Base-by-base conservation (phyloP, 2,113 vertebrate species). In the Micronisus gabar region DNA sequence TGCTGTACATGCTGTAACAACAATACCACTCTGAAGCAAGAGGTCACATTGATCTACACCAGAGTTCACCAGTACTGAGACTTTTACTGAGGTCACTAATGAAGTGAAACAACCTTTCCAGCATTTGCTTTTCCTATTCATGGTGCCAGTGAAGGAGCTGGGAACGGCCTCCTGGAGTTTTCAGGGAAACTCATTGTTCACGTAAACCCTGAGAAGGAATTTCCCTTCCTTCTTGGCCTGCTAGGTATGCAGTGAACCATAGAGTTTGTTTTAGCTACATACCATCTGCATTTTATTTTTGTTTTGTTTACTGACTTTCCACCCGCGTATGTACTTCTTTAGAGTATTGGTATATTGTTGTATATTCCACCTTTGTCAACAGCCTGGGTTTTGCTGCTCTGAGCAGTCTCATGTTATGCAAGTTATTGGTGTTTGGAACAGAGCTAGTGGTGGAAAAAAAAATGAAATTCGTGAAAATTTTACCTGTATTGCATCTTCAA, bases 141-240 rank as follows among this genome's bases (percentile, higher is more conserved):
- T 11, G 68, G n/a, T 78, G 95, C 92, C 91, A 76, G 85, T 38
- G 16, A 81, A 90, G 92, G 74, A 86, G 76, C 81, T 87, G 43
- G 79, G 96, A 87, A 66, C 17, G 43, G 41, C 94, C 97, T 95
- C 90, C 88, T 85, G 91, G 82, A 65, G 91, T 89, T 96, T 95
- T 94, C 94, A 97, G 96, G 87, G 98, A 97, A 98, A 98, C 95
- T 96, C 88, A 96, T 97, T 97, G 97, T 97, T 97, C 94, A 70
- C 78, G 76, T 91, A 85, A 97, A 88, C 90, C 93, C 93, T 52
- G 86, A 91, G 85, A 94, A 95, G 93, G 90, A 93, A 86, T 95
- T 83, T 84, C 88, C 62, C 93, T 96, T 94, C 87, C 45, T 40
- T 32, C 87, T 91, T 91, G 34, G 68, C 92, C 86, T 97, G 93